Evolutionary conservation across 2,113 vertebrate genomes (phyloP).

Genomic region (Cichladusa arquata): DNA sequence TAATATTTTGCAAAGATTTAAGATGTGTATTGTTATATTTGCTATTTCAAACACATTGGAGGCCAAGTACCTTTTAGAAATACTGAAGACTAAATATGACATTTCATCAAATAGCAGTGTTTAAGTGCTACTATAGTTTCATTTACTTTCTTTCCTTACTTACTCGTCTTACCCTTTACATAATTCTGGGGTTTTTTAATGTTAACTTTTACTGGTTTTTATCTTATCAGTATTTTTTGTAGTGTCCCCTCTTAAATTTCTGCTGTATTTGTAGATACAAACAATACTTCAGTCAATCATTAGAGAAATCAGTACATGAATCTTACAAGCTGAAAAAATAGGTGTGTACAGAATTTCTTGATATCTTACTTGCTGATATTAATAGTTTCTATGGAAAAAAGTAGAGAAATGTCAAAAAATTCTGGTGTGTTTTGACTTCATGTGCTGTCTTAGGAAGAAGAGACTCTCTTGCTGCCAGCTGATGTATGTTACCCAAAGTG

Average conservation of each 20-base stretch:
- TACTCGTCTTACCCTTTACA: neutral
- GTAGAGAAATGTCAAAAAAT: neutral
- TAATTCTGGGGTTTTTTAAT: neutral
- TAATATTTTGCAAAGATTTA: neutral
- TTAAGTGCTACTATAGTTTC: neutral
- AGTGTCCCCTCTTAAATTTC: neutral
- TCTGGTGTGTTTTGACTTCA: neutral
- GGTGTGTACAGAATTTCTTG: neutral
- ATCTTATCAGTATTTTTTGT: neutral
- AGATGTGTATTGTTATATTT: neutral
- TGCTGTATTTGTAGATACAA: neutral
- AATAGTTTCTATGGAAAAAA: neutral
- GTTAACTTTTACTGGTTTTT: neutral
- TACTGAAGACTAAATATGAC: neutral
- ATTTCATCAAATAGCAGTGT: neutral
- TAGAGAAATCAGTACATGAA: neutral
- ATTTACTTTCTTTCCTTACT: neutral
- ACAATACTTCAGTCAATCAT: neutral
- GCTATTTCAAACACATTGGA: neutral
- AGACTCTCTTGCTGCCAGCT: neutral
- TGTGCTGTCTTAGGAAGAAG: fast-evolving
- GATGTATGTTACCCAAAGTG: neutral
- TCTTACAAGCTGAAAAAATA: neutral
- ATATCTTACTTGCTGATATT: neutral
- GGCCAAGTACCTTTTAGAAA: neutral